phyloP scores from a whole-genome alignment of 2,797 vertebrate species.

The Ptychadena robeensis region DNA sequence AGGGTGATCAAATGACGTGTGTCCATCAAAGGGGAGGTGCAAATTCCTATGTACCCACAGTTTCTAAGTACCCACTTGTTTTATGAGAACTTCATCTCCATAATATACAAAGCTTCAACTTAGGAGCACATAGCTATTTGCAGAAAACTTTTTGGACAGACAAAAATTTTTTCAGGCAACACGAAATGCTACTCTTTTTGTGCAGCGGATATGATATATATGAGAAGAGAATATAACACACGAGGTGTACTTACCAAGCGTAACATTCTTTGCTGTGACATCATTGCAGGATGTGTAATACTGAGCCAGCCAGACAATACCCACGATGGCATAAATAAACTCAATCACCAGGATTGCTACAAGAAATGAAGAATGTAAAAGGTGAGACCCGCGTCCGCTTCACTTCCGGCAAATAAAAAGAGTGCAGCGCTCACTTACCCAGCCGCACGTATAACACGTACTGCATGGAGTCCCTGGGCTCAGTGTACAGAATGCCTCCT shows the following conservation, averaged over 20 bases:
- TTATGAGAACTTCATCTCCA: too few relatives aligned
- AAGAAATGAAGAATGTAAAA: slow-evolving; percentile 59
- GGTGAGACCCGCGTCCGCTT: neutral
- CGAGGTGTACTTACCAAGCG: slow-evolving; percentile 81
- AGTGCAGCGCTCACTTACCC: slow-evolving; percentile 79
- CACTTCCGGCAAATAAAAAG: neutral
- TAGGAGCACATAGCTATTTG: too few relatives aligned
- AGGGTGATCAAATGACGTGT: too few relatives aligned
- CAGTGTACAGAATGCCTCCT: slow-evolving; percentile 97
- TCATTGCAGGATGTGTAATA: slow-evolving; percentile 97
- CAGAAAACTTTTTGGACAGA: too few relatives aligned
- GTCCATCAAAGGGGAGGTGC: too few relatives aligned
- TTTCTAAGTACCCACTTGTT: too few relatives aligned
- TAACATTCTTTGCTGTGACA: slow-evolving; percentile 95
- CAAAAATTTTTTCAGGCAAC: too few relatives aligned
- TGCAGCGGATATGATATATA: too few relatives aligned
- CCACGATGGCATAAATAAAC: slow-evolving; percentile 95
- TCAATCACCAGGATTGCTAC: slow-evolving; percentile 95
- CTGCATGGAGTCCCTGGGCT: slow-evolving; percentile 97
- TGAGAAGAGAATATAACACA: too few relatives aligned
- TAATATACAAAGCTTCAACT: too few relatives aligned
- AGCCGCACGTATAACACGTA: slow-evolving; percentile 97
- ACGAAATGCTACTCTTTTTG: too few relatives aligned
- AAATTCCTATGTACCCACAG: too few relatives aligned
- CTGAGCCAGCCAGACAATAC: slow-evolving; percentile 94